Evolutionary conservation across 92 coral and sea anemone species (phyloP).

Genomic region (Porites divaricata): DNA sequence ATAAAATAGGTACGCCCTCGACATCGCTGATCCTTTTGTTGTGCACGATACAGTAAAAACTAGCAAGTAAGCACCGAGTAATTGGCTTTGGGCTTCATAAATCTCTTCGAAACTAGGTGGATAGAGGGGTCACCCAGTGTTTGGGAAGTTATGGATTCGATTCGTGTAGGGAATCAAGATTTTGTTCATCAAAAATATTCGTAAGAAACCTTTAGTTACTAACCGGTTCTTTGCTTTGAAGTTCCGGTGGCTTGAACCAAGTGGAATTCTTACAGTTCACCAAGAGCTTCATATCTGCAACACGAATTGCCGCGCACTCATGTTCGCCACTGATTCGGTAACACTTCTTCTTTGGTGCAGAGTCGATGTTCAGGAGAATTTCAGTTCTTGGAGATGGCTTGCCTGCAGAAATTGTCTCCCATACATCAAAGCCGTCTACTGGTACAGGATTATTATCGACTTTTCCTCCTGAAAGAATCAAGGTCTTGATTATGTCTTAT

Average conservation of each 20-base stretch:
- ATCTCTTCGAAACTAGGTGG: too few relatives aligned
- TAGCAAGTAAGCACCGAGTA: too few relatives aligned
- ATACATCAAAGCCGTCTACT: constrained; percentile 64
- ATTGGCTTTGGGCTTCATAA: too few relatives aligned
- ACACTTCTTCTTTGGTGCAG: background rate
- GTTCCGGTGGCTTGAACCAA: constrained; percentile 63
- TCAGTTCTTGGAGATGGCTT: constrained; percentile 68
- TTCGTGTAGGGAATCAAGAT: too few relatives aligned
- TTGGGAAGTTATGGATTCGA: too few relatives aligned
- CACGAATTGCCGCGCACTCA: constrained; percentile 53
- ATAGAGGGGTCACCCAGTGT: too few relatives aligned
- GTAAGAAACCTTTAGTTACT: background rate
- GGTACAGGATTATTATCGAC: constrained; percentile 26
- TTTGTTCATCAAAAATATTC: too few relatives aligned
- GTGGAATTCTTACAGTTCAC: constrained; percentile 45
- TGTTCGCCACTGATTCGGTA: background rate
- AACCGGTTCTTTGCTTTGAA: constrained; percentile 1
- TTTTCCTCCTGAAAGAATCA: constrained; percentile 30
- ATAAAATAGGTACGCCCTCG: too few relatives aligned
- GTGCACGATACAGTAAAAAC: too few relatives aligned
- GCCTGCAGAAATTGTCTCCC: constrained; percentile 55
- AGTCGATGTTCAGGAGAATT: constrained; percentile 68
- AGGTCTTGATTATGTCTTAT: too few relatives aligned
- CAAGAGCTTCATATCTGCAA: constrained; percentile 57
- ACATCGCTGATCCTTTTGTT: too few relatives aligned